These are phyloP conservation scores for Sarcophaga variegata DNA, from an alignment of 2,888 invertebrate species.

Conservation along the genomic window DNA sequence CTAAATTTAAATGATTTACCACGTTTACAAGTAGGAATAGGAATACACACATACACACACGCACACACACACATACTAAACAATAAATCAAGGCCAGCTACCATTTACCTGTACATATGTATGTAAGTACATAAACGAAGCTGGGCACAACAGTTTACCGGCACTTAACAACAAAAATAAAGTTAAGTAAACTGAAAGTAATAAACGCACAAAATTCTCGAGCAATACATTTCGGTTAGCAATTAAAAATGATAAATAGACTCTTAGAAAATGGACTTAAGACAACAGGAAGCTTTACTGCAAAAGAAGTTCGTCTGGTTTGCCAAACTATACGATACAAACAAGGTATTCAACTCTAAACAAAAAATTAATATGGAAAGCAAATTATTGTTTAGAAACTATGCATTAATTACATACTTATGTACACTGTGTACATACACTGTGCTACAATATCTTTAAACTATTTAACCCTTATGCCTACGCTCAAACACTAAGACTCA, in stretches of 20 bases:
- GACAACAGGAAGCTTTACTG: slow-evolving; percentile 11
- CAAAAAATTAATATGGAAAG: too few relatives aligned
- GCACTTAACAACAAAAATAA: neutral
- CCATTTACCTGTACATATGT: slow-evolving; percentile 8
- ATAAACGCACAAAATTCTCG: slow-evolving; percentile 11
- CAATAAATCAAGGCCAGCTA: slow-evolving; percentile 50
- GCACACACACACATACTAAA: slow-evolving; percentile 6
- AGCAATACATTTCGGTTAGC: slow-evolving; percentile 46
- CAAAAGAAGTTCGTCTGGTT: neutral
- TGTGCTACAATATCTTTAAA: too few relatives aligned
- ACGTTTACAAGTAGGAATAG: neutral
- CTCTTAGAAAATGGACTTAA: slow-evolving; percentile 29
- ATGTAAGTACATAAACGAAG: neutral
- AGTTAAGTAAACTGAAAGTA: neutral
- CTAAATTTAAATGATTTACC: slow-evolving; percentile 56
- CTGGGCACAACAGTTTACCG: slow-evolving; percentile 6
- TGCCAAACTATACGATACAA: neutral
- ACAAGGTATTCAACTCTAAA: neutral
- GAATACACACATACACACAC: too few relatives aligned
- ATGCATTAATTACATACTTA: too few relatives aligned
- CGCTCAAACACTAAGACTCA: too few relatives aligned
- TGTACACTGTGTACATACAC: too few relatives aligned
- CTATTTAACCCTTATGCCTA: too few relatives aligned
- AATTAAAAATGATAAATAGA: slow-evolving; percentile 63
- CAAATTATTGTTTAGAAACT: neutral